A percentile compares a stretch with the other conserved stretches of the same genome.
These are phyloP conservation scores for Chloroceryle inda DNA, from an alignment of 2,797 vertebrate genomes.

Conservation along the genomic window DNA sequence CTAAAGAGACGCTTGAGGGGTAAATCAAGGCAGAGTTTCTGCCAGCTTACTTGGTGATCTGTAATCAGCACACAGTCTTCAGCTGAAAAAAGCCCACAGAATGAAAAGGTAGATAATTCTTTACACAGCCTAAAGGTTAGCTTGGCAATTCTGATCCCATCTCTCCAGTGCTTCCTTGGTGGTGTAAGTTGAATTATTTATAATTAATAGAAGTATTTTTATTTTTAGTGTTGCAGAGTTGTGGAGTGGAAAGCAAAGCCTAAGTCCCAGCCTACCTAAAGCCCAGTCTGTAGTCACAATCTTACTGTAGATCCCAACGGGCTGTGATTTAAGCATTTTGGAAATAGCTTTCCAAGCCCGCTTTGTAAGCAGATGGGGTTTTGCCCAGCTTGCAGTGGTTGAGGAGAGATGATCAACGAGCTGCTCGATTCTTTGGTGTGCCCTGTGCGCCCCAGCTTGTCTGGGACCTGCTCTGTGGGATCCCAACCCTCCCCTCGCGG, in stretches of 20 bases:
- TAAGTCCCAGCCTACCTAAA: not conserved
- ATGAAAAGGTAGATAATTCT: not conserved
- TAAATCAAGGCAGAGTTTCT: not conserved
- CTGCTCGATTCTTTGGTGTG: not conserved
- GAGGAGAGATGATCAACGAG: fast-evolving
- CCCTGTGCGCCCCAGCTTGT: not conserved
- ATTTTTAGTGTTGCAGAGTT: not conserved
- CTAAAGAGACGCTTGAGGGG: not conserved
- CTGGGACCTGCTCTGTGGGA: not conserved
- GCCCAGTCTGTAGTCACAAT: not conserved
- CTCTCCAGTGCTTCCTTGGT: not conserved
- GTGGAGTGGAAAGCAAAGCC: not conserved
- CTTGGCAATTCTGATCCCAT: not conserved
- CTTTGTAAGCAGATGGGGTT: not conserved
- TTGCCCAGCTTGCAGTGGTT: not conserved
- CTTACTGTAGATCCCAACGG: not conserved
- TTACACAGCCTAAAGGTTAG: not conserved
- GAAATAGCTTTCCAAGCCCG: not conserved
- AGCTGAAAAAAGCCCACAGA: not conserved
- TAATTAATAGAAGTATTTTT: not conserved
- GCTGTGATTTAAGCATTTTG: not conserved
- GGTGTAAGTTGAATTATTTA: not conserved
- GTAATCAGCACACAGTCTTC: not conserved
- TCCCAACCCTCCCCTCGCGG: fast-evolving
- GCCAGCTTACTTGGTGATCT: not conserved